These are phyloP conservation scores for Lumbricus terrestris DNA, from an alignment of 2,888 invertebrate genomes.

Conservation along the genomic window DNA sequence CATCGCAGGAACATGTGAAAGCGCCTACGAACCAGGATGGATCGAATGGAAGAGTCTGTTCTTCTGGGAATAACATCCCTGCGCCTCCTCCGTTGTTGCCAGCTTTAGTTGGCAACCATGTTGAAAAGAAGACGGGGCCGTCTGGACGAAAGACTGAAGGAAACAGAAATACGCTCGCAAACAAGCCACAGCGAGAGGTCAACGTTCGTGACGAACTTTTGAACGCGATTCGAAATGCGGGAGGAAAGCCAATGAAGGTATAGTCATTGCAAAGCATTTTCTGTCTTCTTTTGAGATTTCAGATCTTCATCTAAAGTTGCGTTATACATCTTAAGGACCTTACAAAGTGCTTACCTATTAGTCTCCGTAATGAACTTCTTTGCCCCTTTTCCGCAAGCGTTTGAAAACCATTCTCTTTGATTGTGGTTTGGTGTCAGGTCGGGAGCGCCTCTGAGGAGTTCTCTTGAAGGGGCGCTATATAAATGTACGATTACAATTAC, in stretches of 20 bases:
- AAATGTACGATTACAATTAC: no score
- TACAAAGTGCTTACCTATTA: no score
- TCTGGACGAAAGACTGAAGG: background rate
- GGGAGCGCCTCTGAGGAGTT: no score
- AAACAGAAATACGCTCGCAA: background rate
- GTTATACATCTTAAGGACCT: background rate
- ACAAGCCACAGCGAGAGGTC: constrained; percentile 43
- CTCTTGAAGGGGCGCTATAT: no score
- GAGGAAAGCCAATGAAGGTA: constrained; percentile 53
- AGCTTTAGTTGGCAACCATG: constrained; percentile 3
- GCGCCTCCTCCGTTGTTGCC: background rate
- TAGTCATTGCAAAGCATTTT: background rate
- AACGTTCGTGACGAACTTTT: constrained; percentile 71
- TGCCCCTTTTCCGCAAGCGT: no score
- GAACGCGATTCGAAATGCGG: constrained; percentile 73
- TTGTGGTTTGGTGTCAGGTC: no score
- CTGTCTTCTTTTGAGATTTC: background rate
- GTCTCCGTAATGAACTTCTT: no score
- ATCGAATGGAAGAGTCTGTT: background rate
- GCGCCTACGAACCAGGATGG: background rate
- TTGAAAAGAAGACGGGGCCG: background rate
- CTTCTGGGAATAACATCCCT: background rate
- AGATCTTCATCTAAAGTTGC: background rate
- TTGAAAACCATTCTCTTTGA: no score
- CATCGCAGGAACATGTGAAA: background rate